Evolutionary conservation across 2,797 vertebrate species (phyloP).

Genomic region (Acropternis orthonyx): DNA sequence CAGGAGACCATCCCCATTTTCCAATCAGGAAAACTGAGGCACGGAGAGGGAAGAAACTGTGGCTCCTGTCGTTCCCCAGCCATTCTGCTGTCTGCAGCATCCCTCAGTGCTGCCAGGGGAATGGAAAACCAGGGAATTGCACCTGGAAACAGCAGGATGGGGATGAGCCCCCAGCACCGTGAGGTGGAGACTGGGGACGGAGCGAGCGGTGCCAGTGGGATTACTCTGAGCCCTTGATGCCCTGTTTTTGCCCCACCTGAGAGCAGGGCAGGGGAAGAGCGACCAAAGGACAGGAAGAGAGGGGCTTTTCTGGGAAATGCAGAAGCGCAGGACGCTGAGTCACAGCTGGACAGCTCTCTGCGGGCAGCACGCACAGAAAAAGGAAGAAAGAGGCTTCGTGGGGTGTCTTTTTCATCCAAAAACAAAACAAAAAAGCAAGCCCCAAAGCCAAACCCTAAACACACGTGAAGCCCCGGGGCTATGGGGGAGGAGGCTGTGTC

Average conservation of each 20-base stretch:
- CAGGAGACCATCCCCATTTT: background rate
- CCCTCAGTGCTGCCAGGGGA: too few relatives aligned
- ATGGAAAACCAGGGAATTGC: fast-evolving
- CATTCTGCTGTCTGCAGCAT: background rate
- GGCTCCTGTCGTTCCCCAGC: background rate
- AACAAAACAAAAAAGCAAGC: background rate
- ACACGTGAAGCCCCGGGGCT: background rate
- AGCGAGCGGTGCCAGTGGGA: fast-evolving
- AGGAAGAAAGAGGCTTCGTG: background rate
- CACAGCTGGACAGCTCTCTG: background rate
- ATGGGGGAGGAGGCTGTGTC: background rate
- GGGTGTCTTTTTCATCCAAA: background rate
- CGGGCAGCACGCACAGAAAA: background rate
- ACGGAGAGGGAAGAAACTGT: fast-evolving
- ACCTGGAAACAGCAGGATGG: background rate
- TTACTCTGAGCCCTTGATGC: fast-evolving
- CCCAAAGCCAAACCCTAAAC: background rate
- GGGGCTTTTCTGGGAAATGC: conserved; percentile 12
- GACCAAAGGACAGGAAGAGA: background rate
- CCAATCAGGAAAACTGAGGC: background rate
- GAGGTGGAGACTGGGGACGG: fast-evolving
- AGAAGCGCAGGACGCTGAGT: background rate
- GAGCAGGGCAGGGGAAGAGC: background rate
- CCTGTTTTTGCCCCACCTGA: background rate
- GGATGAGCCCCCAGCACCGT: background rate